phyloP scores from a whole-genome alignment of 2,888 invertebrate genomes.

The Diogma glabrata region DNA sequence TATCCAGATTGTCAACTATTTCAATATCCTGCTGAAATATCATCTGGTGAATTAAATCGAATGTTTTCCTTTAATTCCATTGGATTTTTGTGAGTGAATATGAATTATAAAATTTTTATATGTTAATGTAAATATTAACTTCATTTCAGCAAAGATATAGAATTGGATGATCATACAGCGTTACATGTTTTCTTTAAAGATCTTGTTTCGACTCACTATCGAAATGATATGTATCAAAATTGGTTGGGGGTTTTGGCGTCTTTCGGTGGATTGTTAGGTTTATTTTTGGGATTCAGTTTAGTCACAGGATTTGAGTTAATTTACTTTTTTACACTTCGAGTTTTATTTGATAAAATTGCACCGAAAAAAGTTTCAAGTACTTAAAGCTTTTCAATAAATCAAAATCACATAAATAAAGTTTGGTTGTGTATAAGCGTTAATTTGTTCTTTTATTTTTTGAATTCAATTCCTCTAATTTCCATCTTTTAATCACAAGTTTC shows the following conservation, averaged over 20 bases:
- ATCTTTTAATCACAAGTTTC: too few species aligned
- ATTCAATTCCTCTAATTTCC: too few species aligned
- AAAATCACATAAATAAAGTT: too few species aligned
- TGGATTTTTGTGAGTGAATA: slow-evolving; percentile 39
- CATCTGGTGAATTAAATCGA: slow-evolving; percentile 42
- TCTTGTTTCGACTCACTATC: slow-evolving; percentile 51
- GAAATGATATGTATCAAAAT: slow-evolving; percentile 52
- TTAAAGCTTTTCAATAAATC: neutral
- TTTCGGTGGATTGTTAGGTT: slow-evolving; percentile 55
- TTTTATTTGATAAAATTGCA: slow-evolving; percentile 36
- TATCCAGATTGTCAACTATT: slow-evolving; percentile 51
- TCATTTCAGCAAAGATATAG: slow-evolving; percentile 36
- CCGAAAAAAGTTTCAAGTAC: too few species aligned
- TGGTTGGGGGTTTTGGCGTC: slow-evolving; percentile 61
- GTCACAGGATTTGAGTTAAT: slow-evolving; percentile 54
- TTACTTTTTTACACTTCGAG: slow-evolving; percentile 46
- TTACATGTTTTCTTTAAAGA: slow-evolving; percentile 55
- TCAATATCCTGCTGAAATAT: slow-evolving; percentile 51
- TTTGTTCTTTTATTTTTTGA: too few species aligned
- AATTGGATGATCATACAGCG: slow-evolving; percentile 42
- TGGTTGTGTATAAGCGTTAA: too few species aligned
- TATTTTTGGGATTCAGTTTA: slow-evolving; percentile 59
- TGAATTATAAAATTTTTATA: neutral
- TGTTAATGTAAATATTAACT: slow-evolving; percentile 2
- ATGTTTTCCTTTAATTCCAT: slow-evolving; percentile 36